phyloP scores from a whole-genome alignment of 1,140 invertebrate genomes.

The Homalodisca vitripennis region DNA sequence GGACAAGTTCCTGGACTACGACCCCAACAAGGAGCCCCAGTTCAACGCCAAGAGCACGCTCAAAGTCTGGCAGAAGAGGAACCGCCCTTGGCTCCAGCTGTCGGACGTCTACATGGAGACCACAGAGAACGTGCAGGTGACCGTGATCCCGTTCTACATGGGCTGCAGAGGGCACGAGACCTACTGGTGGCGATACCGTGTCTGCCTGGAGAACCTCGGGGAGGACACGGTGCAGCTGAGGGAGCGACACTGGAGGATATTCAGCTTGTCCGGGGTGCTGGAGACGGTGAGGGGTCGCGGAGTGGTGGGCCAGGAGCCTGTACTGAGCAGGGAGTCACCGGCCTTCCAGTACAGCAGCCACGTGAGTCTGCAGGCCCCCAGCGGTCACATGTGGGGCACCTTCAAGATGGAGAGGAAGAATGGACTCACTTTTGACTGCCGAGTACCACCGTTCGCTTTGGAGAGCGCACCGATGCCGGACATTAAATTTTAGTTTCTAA shows the following conservation, averaged over 20 bases:
- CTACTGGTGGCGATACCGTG: neutral
- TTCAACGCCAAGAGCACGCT: neutral
- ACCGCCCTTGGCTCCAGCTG: neutral
- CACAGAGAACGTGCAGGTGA: neutral
- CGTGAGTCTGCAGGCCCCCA: neutral
- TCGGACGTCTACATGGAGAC: neutral
- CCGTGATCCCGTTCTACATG: neutral
- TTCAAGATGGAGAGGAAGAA: neutral
- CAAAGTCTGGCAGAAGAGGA: neutral
- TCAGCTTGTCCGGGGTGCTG: neutral
- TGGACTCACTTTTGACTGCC: neutral
- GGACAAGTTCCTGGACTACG: neutral
- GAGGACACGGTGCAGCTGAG: neutral
- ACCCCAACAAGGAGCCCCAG: neutral
- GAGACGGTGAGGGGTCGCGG: neutral
- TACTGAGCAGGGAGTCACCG: neutral
- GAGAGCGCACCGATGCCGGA: no score
- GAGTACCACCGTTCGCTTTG: neutral
- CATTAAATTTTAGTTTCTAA: no score
- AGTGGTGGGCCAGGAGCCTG: neutral
- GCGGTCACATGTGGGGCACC: neutral
- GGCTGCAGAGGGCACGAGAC: neutral
- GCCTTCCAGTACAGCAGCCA: neutral
- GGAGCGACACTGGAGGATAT: neutral
- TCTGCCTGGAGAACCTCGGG: neutral